Conservation (phyloP, 1,140 invertebrate species). For the Drosophila sechellia region DNA sequence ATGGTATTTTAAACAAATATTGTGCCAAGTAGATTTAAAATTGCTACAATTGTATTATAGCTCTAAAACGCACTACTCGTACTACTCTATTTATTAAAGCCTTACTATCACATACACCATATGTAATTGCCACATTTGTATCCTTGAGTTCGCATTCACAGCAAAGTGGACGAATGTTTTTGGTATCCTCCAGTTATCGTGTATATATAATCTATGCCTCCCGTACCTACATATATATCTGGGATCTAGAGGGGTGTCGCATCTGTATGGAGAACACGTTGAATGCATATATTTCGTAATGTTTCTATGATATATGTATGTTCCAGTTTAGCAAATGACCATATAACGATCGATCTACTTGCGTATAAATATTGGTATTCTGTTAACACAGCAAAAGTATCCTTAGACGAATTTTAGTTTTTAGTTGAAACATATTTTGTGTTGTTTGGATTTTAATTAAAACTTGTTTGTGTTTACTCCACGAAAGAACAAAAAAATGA, state of each 20-base stretch:
- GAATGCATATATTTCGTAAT: slow-evolving; percentile 49
- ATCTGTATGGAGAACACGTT: slow-evolving; percentile 34
- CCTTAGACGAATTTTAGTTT: slow-evolving; percentile 66
- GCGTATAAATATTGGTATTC: slow-evolving; percentile 51
- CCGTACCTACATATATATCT: slow-evolving; percentile 29
- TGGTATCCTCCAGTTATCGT: slow-evolving; percentile 38
- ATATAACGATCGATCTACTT: slow-evolving; percentile 39
- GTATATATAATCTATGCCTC: slow-evolving; percentile 33
- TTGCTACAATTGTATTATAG: slow-evolving; percentile 1
- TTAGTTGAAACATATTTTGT: slow-evolving; percentile 61
- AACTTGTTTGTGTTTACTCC: slow-evolving; percentile 32
- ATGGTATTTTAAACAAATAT: too few relatives aligned
- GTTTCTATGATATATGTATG: slow-evolving; percentile 49
- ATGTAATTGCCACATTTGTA: slow-evolving; percentile 45
- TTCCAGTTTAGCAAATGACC: slow-evolving; percentile 39
- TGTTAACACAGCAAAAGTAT: slow-evolving; percentile 50
- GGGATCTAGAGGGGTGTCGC: slow-evolving; percentile 32
- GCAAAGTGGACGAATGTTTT: slow-evolving; percentile 21
- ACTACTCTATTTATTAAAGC: slow-evolving; percentile 9
- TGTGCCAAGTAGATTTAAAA: too few relatives aligned
- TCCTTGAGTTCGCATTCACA: slow-evolving; percentile 32
- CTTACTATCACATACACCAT: slow-evolving; percentile 23
- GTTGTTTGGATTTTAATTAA: slow-evolving; percentile 44
- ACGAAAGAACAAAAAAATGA: slow-evolving; percentile 5
- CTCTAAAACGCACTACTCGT: slow-evolving; percentile 18